Conservation (phyloP, 2,113 vertebrate species). For the Euleptes europaea region DNA sequence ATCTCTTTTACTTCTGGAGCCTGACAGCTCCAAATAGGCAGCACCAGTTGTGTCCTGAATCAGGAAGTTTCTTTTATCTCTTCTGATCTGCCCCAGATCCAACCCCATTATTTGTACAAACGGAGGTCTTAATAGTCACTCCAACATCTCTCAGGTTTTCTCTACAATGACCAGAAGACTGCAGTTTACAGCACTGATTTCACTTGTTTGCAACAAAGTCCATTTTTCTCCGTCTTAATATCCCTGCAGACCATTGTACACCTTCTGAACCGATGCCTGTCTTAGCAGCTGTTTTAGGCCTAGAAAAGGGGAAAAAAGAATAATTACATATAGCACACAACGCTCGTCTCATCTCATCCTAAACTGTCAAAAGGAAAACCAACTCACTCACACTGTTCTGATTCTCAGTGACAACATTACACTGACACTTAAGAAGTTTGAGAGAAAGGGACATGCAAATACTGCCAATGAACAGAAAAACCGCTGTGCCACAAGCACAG, state of each 20-base stretch:
- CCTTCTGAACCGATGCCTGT: slow-evolving; percentile 90
- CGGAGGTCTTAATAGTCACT: slow-evolving; percentile 29
- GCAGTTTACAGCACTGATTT: slow-evolving; percentile 66
- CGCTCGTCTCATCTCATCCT: not conserved
- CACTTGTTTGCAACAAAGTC: slow-evolving; percentile 64
- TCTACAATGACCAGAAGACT: slow-evolving; percentile 59
- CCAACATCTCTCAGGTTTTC: slow-evolving; percentile 53
- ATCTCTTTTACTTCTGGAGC: slow-evolving; percentile 53
- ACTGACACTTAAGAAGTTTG: not conserved
- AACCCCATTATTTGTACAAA: slow-evolving; percentile 60
- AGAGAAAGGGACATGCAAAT: not conserved
- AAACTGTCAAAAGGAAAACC: not conserved
- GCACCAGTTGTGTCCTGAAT: slow-evolving; percentile 76
- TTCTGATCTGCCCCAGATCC: slow-evolving; percentile 39
- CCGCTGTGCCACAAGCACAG: not conserved
- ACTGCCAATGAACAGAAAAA: not conserved
- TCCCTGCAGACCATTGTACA: slow-evolving; percentile 97
- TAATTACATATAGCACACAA: not conserved
- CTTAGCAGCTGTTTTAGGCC: slow-evolving; percentile 88
- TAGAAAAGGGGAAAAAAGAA: slow-evolving; percentile 64
- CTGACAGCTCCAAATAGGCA: slow-evolving; percentile 67
- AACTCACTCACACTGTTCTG: not conserved
- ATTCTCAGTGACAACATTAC: not conserved
- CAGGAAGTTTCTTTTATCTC: slow-evolving; percentile 56
- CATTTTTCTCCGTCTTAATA: slow-evolving; percentile 79